These are phyloP conservation scores for Apostichopus californicus DNA, from an alignment of 35 echinoderm and acorn worm genomes.

Conservation along the genomic window DNA sequence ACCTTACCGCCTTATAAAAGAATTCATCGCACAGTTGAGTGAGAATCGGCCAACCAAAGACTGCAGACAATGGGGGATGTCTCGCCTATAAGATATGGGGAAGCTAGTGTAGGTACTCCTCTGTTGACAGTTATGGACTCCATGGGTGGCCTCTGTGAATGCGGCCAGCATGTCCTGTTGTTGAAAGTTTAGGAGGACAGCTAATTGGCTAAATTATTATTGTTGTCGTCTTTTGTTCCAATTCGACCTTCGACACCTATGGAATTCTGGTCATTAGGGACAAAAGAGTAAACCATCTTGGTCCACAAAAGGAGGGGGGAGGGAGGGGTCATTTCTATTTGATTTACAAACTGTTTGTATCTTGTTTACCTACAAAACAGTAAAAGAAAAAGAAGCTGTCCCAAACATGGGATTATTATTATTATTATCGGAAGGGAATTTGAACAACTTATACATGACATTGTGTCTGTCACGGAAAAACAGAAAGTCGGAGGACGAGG, in stretches of 20 bases:
- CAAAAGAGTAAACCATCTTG: constrained; percentile 2
- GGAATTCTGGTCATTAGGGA: constrained; percentile 35
- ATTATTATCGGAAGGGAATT: not conserved
- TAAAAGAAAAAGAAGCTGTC: not conserved
- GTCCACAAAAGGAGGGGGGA: not conserved
- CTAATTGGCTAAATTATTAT: constrained; percentile 36
- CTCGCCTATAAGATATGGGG: constrained; percentile 6
- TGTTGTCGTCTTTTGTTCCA: constrained; percentile 19
- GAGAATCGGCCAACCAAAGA: constrained; percentile 9
- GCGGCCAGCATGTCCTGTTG: not conserved
- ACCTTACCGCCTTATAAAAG: not conserved
- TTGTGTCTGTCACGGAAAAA: not conserved
- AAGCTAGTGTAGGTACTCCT: not conserved
- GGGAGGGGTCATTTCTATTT: not conserved
- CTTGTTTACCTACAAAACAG: not conserved
- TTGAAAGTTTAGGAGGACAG: not conserved
- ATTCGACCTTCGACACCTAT: constrained; percentile 13
- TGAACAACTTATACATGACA: not conserved
- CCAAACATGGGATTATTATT: not conserved
- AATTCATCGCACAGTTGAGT: constrained; percentile 5
- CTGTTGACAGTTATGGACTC: not conserved
- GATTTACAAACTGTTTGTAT: not conserved
- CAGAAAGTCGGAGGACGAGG: not conserved
- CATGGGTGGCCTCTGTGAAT: constrained; percentile 19
- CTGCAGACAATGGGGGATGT: not conserved